Base-by-base conservation (phyloP, 2,888 invertebrate genomes). In the Sphinx pinastri region DNA sequence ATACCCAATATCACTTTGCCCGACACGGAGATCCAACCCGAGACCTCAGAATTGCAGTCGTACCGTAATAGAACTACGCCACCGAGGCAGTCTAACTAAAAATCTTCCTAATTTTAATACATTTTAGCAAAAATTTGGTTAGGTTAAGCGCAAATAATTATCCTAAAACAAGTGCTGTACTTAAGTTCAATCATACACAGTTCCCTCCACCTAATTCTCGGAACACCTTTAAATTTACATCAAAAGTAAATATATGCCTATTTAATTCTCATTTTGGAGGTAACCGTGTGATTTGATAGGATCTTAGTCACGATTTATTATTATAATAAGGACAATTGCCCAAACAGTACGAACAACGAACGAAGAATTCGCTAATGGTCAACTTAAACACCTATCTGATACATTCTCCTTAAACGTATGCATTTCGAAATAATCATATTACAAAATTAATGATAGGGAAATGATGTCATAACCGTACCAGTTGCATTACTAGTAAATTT, bases 261-360 rank as follows among this genome's bases (percentile, higher is more conserved):
- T 49, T 63, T 63, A 63, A 63, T 49, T 49, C 63, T 19, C 63
- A 49, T 63, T 63, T 63, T 13, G 63, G 63, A 49, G 49, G 63
- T 47, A 63, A 49, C 63, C 49, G 63, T 63, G 49, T 63, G 63
- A 63, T 52, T 60, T 52, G 69, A 69, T 69, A 69, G 38, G 59
- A 69, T 69, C 69, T 16, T 16, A 60, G 69, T 69, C 69, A 69
- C 69, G 69, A 69, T 51, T 52, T 69, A 47, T 60, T 51, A 45
- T 60, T 60, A 60, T 52, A 69, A 69, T 69, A 69, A 52, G 60
- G 51, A 60, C 49, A 52, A 54, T 69, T 52, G 52, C 69, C 69
- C 60, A 69, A 69, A 69, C 47, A 49, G 60, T 63, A 63, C 63
- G 6, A 49, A 16, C 19, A 19, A 19, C 19, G 19, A 12, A 47